Percentiles rank a stretch among this genome's conserved stretches.
Evolutionary conservation across 2,888 invertebrate species (phyloP).

Genomic region (Stenichneumon culpator): DNA sequence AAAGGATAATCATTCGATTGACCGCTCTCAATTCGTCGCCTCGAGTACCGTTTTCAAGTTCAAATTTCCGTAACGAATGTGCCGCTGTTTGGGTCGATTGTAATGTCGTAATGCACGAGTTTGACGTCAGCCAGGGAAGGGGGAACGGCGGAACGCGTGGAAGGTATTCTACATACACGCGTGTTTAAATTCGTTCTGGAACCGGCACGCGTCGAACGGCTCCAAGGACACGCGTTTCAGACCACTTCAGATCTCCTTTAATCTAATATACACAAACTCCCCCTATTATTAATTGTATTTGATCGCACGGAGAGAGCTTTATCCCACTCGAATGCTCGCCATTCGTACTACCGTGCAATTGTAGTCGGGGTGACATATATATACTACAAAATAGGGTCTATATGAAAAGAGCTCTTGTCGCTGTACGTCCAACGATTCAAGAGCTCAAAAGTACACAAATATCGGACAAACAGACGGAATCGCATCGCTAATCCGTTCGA

Average conservation of each 20-base stretch:
- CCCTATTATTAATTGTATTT: conserved; percentile 77
- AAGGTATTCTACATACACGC: conserved; percentile 7
- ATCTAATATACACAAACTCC: conserved; percentile 41
- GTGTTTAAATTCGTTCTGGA: conserved; percentile 35
- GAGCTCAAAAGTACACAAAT: conserved; percentile 35
- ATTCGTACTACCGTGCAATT: conserved; percentile 45
- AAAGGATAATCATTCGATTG: conserved; percentile 49
- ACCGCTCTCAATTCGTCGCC: conserved; percentile 51
- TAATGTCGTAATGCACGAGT: conserved; percentile 43
- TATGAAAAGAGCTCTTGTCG: conserved; percentile 39
- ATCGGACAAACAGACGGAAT: conserved; percentile 42
- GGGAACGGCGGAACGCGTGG: not conserved
- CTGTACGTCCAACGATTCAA: conserved; percentile 6
- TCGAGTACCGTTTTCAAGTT: conserved; percentile 50
- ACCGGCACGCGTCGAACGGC: conserved; percentile 67
- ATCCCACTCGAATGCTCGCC: conserved; percentile 60
- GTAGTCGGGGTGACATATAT: conserved; percentile 43
- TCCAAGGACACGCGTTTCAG: conserved; percentile 73
- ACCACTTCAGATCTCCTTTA: conserved; percentile 68
- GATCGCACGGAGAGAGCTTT: conserved; percentile 72
- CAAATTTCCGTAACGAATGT: conserved; percentile 41
- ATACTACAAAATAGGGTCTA: not conserved
- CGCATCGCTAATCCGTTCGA: conserved; percentile 38
- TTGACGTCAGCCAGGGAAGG: not conserved
- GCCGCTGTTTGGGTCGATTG: conserved; percentile 35